Percentiles rank a stretch among this genome's conserved stretches.
Evolutionary conservation across 2,888 invertebrate species (phyloP).

Genomic region (Anagyrus pseudococci): DNA sequence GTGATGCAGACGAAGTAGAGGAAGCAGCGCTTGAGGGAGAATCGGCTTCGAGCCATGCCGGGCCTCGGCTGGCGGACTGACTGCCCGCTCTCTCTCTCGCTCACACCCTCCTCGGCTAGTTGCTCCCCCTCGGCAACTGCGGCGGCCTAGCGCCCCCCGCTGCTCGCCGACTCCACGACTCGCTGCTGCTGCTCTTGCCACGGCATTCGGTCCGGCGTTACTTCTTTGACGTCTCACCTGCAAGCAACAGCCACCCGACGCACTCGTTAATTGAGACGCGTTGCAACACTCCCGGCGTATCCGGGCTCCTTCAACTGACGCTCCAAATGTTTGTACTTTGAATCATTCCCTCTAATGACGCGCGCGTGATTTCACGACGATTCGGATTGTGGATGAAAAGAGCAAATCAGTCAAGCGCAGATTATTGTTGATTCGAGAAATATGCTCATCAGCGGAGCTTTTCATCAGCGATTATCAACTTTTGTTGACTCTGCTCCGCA

Average conservation of each 20-base stretch:
- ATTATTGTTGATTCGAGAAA: too few relatives aligned
- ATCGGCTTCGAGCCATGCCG: constrained; percentile 66
- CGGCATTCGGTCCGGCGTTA: too few relatives aligned
- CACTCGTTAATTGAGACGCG: too few relatives aligned
- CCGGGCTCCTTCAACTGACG: background rate
- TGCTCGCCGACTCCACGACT: background rate
- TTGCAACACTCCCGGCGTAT: too few relatives aligned
- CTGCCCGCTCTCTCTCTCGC: constrained; percentile 10
- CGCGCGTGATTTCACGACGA: too few relatives aligned
- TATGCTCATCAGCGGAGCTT: too few relatives aligned
- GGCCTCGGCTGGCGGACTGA: constrained; percentile 1
- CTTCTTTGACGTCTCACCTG: too few relatives aligned
- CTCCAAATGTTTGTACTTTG: background rate
- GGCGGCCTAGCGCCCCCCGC: background rate
- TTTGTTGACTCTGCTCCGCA: too few relatives aligned
- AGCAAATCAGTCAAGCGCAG: too few relatives aligned
- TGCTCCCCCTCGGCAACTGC: background rate
- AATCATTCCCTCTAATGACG: background rate
- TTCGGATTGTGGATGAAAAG: too few relatives aligned
- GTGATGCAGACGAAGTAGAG: constrained; percentile 65
- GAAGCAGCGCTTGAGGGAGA: constrained; percentile 68
- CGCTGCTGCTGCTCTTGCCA: background rate
- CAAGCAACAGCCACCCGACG: too few relatives aligned
- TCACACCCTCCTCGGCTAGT: constrained; percentile 7
- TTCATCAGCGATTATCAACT: too few relatives aligned